Evolutionary conservation across 53 echinoderm and acorn worm species (phyloP), one percentile per base, ranked within the genome.

Genomic region (Arbacia lixula): DNA sequence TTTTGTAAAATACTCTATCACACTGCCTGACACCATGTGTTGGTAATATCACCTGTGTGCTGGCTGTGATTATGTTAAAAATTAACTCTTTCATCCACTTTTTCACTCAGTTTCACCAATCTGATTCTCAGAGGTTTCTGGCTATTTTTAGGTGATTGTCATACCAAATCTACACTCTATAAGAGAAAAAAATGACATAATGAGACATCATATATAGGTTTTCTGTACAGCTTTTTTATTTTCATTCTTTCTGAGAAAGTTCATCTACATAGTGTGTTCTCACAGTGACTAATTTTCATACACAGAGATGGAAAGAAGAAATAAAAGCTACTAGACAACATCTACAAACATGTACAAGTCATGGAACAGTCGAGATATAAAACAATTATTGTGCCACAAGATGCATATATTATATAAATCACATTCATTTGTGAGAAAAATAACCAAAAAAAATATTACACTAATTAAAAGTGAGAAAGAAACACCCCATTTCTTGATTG

Each of bases 241-340:
- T 56, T 81, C 63, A 42, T 81, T 64, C 82, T 81, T 81, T 81
- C 82, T 63, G 82, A 81, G 82, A 81, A 81, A 81, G 82, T 81
- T 81, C 82, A 81, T 81, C 82, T 81, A 81, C 82, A 81, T 81
- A 81, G 82, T 81, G 63, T 81, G 82, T 43, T 81, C 64, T 63
- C 62, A 81, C 82, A 81, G 27, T 49, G 82, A 81, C 82, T 81
- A 62, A 38, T 63, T 79, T 81, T 81, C 82, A 81, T 81, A 63
- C 63, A 64, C 82, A 81, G 55, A 77, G 54, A 77, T 54, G 62
- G 30, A 81, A 41, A 68, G 69, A 80, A 62, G 51, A 81, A 81
- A 63, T 34, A 63, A 33, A 42, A 58, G 58, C 58, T 77, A 58
- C 77, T 77, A 54, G 58, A 77, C 75, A 55, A 75, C 77, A 77